Evolutionary conservation across 2,113 vertebrate genomes (phyloP).

Genomic region (Asarcornis scutulata): DNA sequence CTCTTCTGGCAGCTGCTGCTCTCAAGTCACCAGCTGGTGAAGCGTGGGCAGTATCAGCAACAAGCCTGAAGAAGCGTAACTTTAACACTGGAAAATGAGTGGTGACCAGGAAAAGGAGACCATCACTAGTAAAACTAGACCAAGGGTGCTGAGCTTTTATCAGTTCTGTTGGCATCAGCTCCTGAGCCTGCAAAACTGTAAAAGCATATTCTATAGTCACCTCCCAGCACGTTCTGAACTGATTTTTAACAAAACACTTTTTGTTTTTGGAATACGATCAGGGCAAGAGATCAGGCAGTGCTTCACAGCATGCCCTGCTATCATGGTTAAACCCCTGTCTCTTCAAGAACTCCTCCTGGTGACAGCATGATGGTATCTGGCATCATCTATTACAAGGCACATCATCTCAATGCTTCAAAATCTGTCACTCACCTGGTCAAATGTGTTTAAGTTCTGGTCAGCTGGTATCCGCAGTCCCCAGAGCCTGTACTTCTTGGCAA

Average conservation of each 20-base stretch:
- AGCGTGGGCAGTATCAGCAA: neutral
- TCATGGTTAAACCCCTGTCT: neutral
- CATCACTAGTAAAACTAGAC: rapidly evolving
- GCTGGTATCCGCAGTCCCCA: constrained; percentile 76
- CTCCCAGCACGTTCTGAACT: neutral
- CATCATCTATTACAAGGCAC: neutral
- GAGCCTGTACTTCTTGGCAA: constrained; percentile 79
- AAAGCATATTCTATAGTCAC: neutral
- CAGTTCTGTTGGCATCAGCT: neutral
- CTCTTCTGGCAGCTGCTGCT: neutral
- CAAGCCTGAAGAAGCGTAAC: neutral
- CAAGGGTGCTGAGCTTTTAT: neutral
- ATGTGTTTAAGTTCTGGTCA: constrained; percentile 70
- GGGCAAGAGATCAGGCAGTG: neutral
- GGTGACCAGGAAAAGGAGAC: neutral
- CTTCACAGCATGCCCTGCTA: neutral
- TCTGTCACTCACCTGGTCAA: constrained; percentile 73
- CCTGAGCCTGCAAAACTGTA: neutral
- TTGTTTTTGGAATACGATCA: neutral
- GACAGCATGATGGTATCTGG: neutral
- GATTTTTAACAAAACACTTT: neutral
- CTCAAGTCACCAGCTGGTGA: rapidly evolving
- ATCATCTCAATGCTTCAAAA: neutral
- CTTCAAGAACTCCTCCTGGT: neutral
- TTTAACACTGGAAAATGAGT: neutral